Conservation (phyloP, 2,797 vertebrate genomes). For the Chrysocyon brachyurus region DNA sequence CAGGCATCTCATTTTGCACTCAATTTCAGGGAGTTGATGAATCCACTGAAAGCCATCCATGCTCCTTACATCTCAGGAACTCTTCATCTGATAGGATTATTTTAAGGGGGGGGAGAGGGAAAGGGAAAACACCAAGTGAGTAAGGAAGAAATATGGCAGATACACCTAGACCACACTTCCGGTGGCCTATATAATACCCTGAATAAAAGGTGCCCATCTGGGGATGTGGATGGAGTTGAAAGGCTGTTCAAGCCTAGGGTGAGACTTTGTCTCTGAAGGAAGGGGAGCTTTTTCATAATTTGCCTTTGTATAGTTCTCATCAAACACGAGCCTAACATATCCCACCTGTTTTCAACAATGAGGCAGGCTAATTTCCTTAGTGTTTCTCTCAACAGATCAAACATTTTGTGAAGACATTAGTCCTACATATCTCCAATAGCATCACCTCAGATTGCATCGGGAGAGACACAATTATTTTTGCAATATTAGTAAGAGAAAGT, state of each 20-base stretch:
- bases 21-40: not conserved
- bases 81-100: not conserved
- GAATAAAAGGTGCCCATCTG: not conserved
- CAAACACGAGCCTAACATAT: not conserved
- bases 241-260: not conserved
- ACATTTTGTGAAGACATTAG: not conserved
- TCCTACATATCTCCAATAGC: not conserved
- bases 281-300: not conserved
- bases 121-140: not conserved
- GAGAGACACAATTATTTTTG: constrained; percentile 46
- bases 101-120: not conserved
- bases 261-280: not conserved
- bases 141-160: not conserved
- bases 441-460: not conserved
- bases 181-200: not conserved
- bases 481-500: constrained; percentile 55
- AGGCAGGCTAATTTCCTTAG: not conserved
- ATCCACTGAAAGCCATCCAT: not conserved
- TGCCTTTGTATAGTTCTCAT: not conserved
- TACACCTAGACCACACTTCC: not conserved
- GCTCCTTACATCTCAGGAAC: not conserved
- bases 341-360: not conserved
- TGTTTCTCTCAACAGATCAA: not conserved
- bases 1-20: not conserved
- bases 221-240: not conserved